A percentile compares a stretch with the other conserved stretches of the same genome.
Conservation (phyloP, 2,888 invertebrate genomes). For the Cecidostiba fungosa region DNA sequence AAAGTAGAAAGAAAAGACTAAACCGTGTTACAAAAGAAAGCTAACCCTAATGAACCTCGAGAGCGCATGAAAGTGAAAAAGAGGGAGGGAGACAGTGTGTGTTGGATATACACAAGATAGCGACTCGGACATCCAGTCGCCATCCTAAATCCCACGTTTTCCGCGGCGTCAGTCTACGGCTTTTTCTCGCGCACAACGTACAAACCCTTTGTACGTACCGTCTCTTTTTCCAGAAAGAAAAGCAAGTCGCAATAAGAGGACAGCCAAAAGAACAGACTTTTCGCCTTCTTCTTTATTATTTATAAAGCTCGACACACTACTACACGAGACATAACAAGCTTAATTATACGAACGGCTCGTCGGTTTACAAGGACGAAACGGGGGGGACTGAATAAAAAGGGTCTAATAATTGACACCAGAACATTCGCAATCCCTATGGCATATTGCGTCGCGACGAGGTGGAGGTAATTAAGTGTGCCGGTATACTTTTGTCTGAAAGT, state of each 20-base stretch:
- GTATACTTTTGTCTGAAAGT: neutral
- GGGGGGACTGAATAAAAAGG: neutral
- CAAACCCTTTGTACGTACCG: neutral
- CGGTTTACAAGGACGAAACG: neutral
- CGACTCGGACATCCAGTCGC: conserved; percentile 44
- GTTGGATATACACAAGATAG: neutral
- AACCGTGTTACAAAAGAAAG: neutral
- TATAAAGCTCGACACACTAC: neutral
- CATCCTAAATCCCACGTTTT: conserved; percentile 40
- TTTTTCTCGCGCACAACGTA: neutral
- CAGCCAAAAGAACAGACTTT: neutral
- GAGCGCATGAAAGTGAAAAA: neutral
- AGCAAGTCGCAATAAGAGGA: neutral
- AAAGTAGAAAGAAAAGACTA: neutral
- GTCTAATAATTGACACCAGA: neutral
- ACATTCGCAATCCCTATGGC: neutral
- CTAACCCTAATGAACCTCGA: neutral
- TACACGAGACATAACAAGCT: neutral
- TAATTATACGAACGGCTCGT: neutral
- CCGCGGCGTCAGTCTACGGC: neutral
- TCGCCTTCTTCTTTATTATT: neutral
- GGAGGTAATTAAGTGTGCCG: too few species aligned
- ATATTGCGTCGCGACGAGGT: neutral
- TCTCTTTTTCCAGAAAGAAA: neutral
- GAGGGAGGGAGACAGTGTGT: neutral